Base-by-base conservation (phyloP, 1,140 invertebrate species). In the Drosophila orena region DNA sequence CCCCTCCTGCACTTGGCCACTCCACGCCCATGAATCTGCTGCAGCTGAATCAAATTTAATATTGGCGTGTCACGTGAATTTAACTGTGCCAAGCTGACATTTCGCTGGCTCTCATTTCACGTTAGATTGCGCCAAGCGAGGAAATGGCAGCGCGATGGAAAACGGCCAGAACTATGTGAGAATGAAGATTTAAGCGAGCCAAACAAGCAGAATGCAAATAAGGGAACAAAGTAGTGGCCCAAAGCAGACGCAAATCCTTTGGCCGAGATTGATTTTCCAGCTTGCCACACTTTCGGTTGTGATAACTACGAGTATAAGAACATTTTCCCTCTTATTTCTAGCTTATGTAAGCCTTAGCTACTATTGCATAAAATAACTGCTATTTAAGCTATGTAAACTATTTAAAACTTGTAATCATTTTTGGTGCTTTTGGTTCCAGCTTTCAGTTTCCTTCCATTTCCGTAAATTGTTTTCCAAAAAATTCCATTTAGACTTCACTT, bases 21-120 rank as follows among this genome's bases (percentile, higher is more conserved):
- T 12, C 24, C 14, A 53, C 54, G 34, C 34, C 54, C 44, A 11
- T 37, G 66, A 47, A 46, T 46, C 53, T 58, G 20, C 46, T 75
- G 69, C 72, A 73, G 72, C 64, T 75, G 72, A 75, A 85, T 85
- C 77, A 77, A 84, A 85, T 86, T 85, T 85, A 85, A 85, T 85
- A 85, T 85, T 85, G 73, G 81, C 81, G 80, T 85, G 77, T 85
- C 81, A 86, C 81, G 77, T 80, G 81, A 85, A 85, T 85, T 85
- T 73, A 85, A 85, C 81, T 80, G 81, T 83, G 80, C 49, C 80
- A 84, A 69, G 55, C 74, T 61, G 52, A 70, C 55, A 68, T 74
- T 59, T 59, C 43, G 24, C 56, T 72, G 60, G 60, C 59, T 79
- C 75, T 61, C 71, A 62, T 83, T 71, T 75, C 60, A 66, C 40